Conservation (phyloP, 2,113 vertebrate species). For the Thinocorus orbignyianus region DNA sequence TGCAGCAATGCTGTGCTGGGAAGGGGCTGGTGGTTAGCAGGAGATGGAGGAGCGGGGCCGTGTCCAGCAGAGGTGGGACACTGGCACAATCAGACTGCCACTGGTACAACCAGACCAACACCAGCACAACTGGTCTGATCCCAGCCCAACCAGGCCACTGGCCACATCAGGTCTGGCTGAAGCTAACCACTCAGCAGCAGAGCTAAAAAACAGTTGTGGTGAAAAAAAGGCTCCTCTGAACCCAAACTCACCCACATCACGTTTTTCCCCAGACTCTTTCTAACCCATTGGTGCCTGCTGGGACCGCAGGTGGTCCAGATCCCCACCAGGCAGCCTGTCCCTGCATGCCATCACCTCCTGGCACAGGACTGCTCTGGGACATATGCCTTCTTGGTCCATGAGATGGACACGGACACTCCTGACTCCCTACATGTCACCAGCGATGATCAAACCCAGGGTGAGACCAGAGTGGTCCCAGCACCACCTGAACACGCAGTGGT, state of each 20-base stretch:
- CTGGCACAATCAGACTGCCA: neutral
- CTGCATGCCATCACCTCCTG: neutral
- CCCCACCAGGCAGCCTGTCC: neutral
- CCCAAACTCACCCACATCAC: neutral
- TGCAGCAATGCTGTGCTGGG: no score
- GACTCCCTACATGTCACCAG: neutral
- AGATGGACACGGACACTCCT: neutral
- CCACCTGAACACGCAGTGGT: neutral
- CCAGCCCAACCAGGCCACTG: neutral
- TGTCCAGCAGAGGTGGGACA: neutral
- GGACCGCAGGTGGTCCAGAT: neutral
- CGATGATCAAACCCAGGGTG: neutral
- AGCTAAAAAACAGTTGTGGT: neutral
- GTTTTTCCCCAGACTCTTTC: neutral
- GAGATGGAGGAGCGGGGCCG: no score
- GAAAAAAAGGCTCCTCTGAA: neutral
- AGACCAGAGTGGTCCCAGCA: neutral
- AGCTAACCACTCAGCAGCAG: neutral
- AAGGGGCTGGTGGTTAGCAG: no score
- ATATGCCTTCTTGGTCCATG: fast-evolving
- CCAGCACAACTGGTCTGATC: neutral
- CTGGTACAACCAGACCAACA: neutral
- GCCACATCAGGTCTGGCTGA: neutral
- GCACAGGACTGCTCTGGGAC: fast-evolving
- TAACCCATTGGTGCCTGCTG: neutral